Conservation (phyloP, 2,797 vertebrate species). For the Acanthopagrus latus region DNA sequence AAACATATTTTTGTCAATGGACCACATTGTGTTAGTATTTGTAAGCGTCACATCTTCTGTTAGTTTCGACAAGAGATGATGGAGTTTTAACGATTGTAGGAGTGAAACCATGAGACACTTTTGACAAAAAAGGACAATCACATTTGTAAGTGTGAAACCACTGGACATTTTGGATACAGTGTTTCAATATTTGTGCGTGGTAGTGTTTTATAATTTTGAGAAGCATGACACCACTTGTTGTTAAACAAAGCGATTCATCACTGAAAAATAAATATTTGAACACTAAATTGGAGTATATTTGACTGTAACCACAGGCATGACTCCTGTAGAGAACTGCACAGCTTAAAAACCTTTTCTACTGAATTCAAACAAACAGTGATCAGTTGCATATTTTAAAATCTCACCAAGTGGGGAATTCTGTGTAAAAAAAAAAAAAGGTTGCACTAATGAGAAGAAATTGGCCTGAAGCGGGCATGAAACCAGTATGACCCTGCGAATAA, state of each 20-base stretch:
- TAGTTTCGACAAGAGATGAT: no score
- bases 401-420: background rate
- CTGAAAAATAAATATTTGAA: background rate
- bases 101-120: no score
- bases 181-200: no score
- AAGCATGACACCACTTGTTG: no score
- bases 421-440: background rate
- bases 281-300: background rate
- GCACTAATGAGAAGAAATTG: background rate
- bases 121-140: no score
- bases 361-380: background rate
- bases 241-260: background rate
- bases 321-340: background rate
- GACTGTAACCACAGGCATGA: background rate
- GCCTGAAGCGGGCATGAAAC: background rate
- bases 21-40: no score
- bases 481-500: background rate
- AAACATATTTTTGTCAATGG: no score
- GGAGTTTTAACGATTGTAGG: no score
- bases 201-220: no score
- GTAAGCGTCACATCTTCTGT: no score
- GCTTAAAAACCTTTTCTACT: background rate
- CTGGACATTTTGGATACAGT: no score
- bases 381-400: background rate
- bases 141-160: no score